phyloP scores from a whole-genome alignment of 2,113 vertebrate species.

The Nibea coibor region DNA sequence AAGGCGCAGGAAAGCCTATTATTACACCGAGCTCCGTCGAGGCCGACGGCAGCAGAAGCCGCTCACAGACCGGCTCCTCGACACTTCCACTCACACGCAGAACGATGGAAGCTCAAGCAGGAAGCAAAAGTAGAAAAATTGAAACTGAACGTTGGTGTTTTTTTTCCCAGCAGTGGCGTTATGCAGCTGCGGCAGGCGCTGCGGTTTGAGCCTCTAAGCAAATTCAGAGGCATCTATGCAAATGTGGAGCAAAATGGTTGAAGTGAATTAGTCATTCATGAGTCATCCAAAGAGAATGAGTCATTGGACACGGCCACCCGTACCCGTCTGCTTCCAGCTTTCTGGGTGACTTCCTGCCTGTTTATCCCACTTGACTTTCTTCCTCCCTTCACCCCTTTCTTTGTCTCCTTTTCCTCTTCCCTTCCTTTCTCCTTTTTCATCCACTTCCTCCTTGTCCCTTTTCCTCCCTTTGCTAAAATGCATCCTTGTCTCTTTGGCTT shows the following conservation, averaged over 20 bases:
- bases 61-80: constrained; percentile 10
- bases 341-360: constrained; percentile 36
- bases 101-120: fast-evolving
- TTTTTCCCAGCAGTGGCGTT: not conserved
- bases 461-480: not conserved
- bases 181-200: constrained; percentile 23
- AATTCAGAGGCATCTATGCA: constrained; percentile 37
- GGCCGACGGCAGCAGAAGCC: constrained; percentile 8
- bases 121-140: constrained; percentile 24
- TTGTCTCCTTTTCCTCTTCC: not conserved
- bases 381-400: not conserved
- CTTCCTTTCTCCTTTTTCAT: not conserved
- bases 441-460: not conserved
- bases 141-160: not conserved
- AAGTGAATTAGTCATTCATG: constrained; percentile 63
- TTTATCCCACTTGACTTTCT: constrained; percentile 33
- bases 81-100: fast-evolving
- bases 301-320: constrained; percentile 47
- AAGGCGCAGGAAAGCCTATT: constrained; percentile 37
- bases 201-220: constrained; percentile 36
- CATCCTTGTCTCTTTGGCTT: not conserved
- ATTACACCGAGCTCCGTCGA: not conserved
- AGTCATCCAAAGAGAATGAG: constrained; percentile 54
- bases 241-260: constrained; percentile 45
- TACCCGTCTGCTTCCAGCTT: constrained; percentile 38